Evolutionary conservation across 2,888 invertebrate species (phyloP), one percentile per base, ranked within the genome.

Genomic region (Acanthoscelides obtectus): DNA sequence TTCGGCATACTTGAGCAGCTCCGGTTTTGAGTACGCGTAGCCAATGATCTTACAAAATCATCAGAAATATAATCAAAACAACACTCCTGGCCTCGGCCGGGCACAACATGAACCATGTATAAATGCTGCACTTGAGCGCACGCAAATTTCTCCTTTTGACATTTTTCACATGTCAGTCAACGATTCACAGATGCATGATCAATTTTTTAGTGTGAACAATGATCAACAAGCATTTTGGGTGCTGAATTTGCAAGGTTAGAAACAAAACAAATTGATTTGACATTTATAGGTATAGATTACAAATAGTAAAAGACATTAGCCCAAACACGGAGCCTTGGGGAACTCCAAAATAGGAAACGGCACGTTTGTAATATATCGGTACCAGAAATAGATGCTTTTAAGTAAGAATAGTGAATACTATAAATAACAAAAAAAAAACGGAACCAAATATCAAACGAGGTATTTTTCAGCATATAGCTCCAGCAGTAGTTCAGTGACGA

Each of bases 61-160:
- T 84, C 82, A 85, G 45, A 85, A 85, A 84, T 84, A 83, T 85
- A 84, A 84, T 85, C 84, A 85, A 82, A 84, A 85, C 84, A 84
- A 84, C 83, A 85, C 83, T 85, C 45, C 17, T 17, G 45, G 45
- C 45, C 45, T 45, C 45, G 45, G 17, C 5, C 45, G 45, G 45
- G 79, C 75, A 70, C 71, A 71, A 70, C 71, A 71, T 68, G 81
- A 84, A 84, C 85, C 84, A 84, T 84, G 84, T 84, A 85, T 84
- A 84, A 82, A 81, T 81, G 84, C 45, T 81, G 84, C 45, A 17
- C 45, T 45, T 17, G 17, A 45, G 45, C 45, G 45, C 45, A 45
- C 45, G 45, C 45, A 45, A 45, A 45, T 45, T 45, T 45, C 45
- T 3, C 3, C 45, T 3, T 1, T 45, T 45, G 45, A 12, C 45